phyloP scores from a whole-genome alignment of 2,797 vertebrate genomes.

The Ptychadena robeensis region DNA sequence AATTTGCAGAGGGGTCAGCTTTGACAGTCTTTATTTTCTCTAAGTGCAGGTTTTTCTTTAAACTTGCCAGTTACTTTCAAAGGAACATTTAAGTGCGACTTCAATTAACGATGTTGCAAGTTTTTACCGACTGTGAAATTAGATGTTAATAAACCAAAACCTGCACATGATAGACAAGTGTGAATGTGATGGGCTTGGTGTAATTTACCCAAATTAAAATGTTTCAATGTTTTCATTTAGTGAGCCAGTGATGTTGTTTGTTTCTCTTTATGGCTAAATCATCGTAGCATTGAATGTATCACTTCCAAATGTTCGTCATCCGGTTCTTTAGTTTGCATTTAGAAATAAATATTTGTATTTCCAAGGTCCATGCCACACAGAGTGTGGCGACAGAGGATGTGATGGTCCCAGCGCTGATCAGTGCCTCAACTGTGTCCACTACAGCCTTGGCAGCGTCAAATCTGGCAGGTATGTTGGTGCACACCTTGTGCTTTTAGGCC shows the following conservation, averaged over 20 bases:
- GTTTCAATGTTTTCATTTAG: neutral
- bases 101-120: neutral
- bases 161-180: no score
- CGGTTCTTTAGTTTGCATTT: neutral
- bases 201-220: neutral
- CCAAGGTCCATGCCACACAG: conserved; percentile 82
- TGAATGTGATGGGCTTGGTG: no score
- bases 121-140: neutral
- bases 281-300: neutral
- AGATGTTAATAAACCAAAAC: neutral
- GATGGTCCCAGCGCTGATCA: conserved; percentile 84
- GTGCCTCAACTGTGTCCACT: conserved; percentile 90
- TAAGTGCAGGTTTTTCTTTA: no score
- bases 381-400: conserved; percentile 88
- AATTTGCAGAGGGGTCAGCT: no score
- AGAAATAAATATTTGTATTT: conserved; percentile 59
- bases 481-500: neutral
- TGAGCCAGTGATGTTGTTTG: neutral
- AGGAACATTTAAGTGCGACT: neutral
- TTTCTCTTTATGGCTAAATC: neutral
- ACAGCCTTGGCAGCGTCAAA: conserved; percentile 83
- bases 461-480: conserved; percentile 79
- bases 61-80: neutral
- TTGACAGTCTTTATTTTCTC: no score
- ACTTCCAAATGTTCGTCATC: neutral